phyloP scores from a whole-genome alignment of 2,797 vertebrate genomes.

The Hipposideros larvatus region DNA sequence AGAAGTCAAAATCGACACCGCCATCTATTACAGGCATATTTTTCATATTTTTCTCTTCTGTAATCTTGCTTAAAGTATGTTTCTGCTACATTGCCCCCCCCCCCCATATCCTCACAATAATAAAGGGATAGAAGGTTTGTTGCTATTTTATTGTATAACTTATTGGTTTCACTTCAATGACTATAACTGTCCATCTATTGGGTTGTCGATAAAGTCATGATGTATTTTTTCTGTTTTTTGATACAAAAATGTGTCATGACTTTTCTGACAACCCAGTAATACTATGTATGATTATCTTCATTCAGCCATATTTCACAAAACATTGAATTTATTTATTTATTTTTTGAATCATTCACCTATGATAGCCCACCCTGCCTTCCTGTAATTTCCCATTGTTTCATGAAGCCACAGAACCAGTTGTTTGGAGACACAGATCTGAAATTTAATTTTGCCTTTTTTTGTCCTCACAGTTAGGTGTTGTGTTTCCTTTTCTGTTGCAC shows the following conservation, averaged over 20 bases:
- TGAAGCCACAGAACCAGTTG: background rate
- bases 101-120: background rate
- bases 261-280: background rate
- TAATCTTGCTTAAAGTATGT: background rate
- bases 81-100: background rate
- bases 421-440: background rate
- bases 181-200: background rate
- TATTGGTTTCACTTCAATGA: slow-evolving; percentile 46
- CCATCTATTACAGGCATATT: background rate
- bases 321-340: slow-evolving; percentile 1
- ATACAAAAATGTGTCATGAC: too few species aligned
- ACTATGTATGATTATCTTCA: background rate
- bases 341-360: background rate
- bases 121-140: background rate
- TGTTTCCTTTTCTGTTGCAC: background rate
- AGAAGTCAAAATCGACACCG: background rate
- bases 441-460: slow-evolving; percentile 46
- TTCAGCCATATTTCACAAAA: background rate
- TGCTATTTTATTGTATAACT: background rate
- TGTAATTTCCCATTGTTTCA: background rate
- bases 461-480: background rate
- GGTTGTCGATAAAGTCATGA: too few species aligned
- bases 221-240: too few species aligned
- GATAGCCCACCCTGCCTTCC: background rate
- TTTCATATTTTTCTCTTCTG: background rate